Conservation (phyloP, 1,140 invertebrate species). For the Platyscapa corneri region DNA sequence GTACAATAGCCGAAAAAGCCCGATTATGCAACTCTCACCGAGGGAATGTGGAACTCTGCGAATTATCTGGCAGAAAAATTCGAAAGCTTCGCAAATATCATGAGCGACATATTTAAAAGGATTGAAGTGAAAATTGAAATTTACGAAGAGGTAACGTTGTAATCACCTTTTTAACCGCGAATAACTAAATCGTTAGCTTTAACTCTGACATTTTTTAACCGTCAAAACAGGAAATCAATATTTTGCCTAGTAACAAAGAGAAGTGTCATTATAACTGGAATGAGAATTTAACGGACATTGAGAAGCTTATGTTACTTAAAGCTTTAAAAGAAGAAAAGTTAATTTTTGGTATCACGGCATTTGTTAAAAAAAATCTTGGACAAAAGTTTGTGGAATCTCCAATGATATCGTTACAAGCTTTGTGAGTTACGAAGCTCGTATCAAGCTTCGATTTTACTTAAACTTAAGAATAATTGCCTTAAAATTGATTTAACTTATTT, state of each 20-base stretch:
- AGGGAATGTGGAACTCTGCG: slow-evolving; percentile 78
- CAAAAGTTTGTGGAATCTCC: slow-evolving; percentile 84
- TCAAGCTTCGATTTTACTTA: too few relatives aligned
- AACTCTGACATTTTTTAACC: neutral
- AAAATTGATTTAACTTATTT: too few relatives aligned
- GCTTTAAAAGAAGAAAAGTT: slow-evolving; percentile 88
- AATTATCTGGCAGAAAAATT: slow-evolving; percentile 78
- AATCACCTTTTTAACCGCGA: neutral
- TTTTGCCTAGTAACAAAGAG: slow-evolving; percentile 70
- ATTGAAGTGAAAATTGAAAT: slow-evolving; percentile 78
- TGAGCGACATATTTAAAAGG: slow-evolving; percentile 74
- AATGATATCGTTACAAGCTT: slow-evolving; percentile 78
- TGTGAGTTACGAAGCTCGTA: slow-evolving; percentile 77
- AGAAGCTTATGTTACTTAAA: slow-evolving; percentile 88
- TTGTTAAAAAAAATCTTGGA: slow-evolving; percentile 85
- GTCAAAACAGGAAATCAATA: slow-evolving; percentile 73
- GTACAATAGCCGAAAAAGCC: slow-evolving; percentile 74
- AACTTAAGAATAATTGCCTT: too few relatives aligned
- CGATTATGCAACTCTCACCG: slow-evolving; percentile 73
- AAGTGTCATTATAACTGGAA: slow-evolving; percentile 77
- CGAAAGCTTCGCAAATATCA: slow-evolving; percentile 73
- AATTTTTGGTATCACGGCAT: slow-evolving; percentile 86
- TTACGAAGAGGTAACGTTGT: slow-evolving; percentile 74
- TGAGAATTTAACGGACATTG: slow-evolving; percentile 79
- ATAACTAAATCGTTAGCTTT: neutral